Conservation (phyloP, 1,140 invertebrate species). For the Metopolophium dirhodum region DNA sequence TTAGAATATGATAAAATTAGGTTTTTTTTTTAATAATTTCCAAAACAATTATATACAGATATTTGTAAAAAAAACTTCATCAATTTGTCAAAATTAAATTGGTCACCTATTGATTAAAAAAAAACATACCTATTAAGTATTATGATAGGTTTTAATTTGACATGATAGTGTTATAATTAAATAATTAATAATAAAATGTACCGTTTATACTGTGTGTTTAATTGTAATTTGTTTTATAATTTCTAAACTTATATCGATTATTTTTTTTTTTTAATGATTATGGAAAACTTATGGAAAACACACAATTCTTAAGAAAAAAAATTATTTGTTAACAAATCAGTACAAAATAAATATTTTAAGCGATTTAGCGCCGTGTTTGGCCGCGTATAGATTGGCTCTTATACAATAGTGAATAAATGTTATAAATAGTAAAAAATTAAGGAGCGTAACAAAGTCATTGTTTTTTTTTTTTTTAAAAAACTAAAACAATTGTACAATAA, state of each 20-base stretch:
- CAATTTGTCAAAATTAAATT: neutral
- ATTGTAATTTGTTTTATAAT: neutral
- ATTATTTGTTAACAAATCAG: neutral
- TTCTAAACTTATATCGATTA: neutral
- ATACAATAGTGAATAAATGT: neutral
- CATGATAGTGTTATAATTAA: neutral
- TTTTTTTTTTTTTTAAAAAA: neutral
- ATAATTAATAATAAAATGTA: neutral
- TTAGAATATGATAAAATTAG: neutral
- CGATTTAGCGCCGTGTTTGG: constrained; percentile 13
- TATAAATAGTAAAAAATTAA: neutral
- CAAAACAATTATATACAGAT: neutral
- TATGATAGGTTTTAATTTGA: neutral
- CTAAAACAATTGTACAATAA: neutral
- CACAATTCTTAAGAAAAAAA: neutral
- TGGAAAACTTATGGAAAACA: neutral
- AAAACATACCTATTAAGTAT: neutral
- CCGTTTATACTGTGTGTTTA: neutral
- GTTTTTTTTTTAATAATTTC: neutral
- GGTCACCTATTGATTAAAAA: neutral
- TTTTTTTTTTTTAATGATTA: neutral
- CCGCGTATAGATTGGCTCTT: neutral
- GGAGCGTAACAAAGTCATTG: neutral
- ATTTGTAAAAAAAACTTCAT: neutral
- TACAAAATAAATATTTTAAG: neutral